phyloP scores from a whole-genome alignment of 2,113 vertebrate species.

The Meriones unguiculatus region DNA sequence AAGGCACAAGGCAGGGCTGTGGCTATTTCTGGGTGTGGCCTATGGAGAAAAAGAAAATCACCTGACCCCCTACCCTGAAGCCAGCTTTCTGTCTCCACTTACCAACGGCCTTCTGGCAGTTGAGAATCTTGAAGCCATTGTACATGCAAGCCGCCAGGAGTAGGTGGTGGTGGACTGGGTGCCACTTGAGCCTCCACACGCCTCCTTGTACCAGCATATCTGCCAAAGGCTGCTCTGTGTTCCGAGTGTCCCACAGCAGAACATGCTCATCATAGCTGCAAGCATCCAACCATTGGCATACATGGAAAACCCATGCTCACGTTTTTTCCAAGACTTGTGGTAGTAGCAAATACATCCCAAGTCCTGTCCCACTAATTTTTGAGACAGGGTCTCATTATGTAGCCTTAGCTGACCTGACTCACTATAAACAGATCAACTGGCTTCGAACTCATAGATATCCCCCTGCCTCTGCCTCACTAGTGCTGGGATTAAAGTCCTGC shows the following conservation, averaged over 20 bases:
- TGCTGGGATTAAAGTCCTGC: not conserved
- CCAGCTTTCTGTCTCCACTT: slow-evolving; percentile 42
- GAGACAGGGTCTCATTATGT: not conserved
- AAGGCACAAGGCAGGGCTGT: fast-evolving
- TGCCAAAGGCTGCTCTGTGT: slow-evolving; percentile 90
- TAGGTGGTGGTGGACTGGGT: slow-evolving; percentile 89
- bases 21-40: not conserved
- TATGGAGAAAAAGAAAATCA: not conserved
- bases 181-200: slow-evolving; percentile 98
- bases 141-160: slow-evolving; percentile 97
- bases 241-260: slow-evolving; percentile 95
- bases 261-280: slow-evolving; percentile 95
- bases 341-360: not conserved
- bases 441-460: not conserved
- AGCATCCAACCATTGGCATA: fast-evolving
- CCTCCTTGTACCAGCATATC: slow-evolving; percentile 91
- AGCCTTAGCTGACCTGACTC: not conserved
- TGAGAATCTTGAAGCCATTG: slow-evolving; percentile 92
- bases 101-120: slow-evolving; percentile 91
- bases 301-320: not conserved
- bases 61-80: not conserved
- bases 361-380: not conserved
- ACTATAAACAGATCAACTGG: not conserved
- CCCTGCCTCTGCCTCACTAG: not conserved
- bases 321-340: not conserved